These are phyloP conservation scores for Meloe dianella DNA, from an alignment of 2,888 invertebrate species.

Conservation along the genomic window DNA sequence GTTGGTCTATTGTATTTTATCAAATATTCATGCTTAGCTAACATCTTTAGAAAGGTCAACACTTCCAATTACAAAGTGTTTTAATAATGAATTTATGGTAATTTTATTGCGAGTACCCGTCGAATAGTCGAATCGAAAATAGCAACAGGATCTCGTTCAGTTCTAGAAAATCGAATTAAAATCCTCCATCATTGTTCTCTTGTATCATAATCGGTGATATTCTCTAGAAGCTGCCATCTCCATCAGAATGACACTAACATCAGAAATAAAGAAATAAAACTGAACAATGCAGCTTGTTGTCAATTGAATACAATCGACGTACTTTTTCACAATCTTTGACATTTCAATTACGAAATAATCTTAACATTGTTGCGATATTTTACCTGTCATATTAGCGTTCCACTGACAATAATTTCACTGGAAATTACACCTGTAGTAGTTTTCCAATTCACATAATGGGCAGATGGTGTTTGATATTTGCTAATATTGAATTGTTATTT, in stretches of 20 bases:
- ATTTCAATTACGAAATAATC: not conserved
- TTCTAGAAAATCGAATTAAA: not conserved
- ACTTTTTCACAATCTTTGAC: not conserved
- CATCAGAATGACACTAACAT: too few species aligned
- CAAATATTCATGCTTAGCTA: not conserved
- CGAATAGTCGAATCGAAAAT: conserved; percentile 2
- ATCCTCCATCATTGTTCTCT: not conserved
- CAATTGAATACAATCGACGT: not conserved
- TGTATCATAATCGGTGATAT: not conserved
- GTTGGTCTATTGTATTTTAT: not conserved
- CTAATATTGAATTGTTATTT: not conserved
- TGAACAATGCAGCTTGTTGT: not conserved
- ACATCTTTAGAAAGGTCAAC: not conserved
- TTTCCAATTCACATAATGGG: not conserved
- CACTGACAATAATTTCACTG: not conserved
- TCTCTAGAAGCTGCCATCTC: not conserved
- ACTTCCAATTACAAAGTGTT: not conserved
- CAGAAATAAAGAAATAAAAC: not conserved
- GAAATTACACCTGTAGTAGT: not conserved
- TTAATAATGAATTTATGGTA: not conserved
- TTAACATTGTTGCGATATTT: not conserved
- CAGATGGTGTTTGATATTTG: not conserved
- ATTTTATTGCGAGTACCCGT: not conserved
- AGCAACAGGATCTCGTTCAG: not conserved
- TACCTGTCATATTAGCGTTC: not conserved